Conservation (phyloP, 1,140 invertebrate genomes). For the Harlomillsia oculata region DNA sequence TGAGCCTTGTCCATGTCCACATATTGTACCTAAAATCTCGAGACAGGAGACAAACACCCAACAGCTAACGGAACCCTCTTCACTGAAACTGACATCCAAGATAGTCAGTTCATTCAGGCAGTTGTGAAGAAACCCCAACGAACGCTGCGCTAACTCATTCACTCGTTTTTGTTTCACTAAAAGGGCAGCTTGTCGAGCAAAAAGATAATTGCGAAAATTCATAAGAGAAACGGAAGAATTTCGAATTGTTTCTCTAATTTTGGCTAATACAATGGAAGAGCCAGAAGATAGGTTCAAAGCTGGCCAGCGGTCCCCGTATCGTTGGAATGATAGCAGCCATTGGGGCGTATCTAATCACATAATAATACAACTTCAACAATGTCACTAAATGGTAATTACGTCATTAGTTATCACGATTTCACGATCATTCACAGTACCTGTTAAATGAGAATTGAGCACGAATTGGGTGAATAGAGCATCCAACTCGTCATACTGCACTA, state of each 20-base stretch:
- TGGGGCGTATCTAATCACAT: slow-evolving; percentile 33
- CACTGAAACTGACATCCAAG: slow-evolving; percentile 58
- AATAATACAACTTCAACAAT: no score
- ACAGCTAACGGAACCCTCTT: slow-evolving; percentile 74
- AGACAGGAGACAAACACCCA: slow-evolving; percentile 88
- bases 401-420: no score
- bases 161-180: slow-evolving; percentile 44
- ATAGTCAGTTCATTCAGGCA: slow-evolving; percentile 69
- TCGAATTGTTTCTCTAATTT: slow-evolving; percentile 52
- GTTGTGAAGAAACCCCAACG: slow-evolving; percentile 75
- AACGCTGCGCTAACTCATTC: slow-evolving; percentile 65
- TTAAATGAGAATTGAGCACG: slow-evolving; percentile 79
- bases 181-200: slow-evolving; percentile 80
- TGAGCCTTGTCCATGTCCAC: slow-evolving; percentile 36
- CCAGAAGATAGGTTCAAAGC: slow-evolving; percentile 19
- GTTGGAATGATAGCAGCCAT: slow-evolving; percentile 35
- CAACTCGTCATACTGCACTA: slow-evolving; percentile 94
- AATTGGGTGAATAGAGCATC: slow-evolving; percentile 96
- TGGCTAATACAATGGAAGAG: slow-evolving; percentile 2
- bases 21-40: slow-evolving; percentile 67
- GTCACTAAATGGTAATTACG: neutral
- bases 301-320: slow-evolving; percentile 32
- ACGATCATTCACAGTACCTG: slow-evolving; percentile 49
- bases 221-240: slow-evolving; percentile 64
- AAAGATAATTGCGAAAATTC: slow-evolving; percentile 88